Conservation (phyloP, 1,140 invertebrate species). For the Mycetomoellerius zeteki region DNA sequence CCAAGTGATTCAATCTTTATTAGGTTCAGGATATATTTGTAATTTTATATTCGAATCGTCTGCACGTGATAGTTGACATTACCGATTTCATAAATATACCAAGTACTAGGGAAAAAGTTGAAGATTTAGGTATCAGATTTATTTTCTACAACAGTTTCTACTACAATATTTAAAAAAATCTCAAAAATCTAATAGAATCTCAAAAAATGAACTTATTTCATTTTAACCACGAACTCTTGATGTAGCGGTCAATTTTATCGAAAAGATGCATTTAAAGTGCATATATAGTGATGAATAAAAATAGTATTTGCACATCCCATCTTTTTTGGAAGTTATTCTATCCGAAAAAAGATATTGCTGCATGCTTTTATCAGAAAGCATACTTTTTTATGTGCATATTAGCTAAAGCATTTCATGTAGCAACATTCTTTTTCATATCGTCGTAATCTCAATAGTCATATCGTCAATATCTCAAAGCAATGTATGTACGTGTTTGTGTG, state of each 20-base stretch:
- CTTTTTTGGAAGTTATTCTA: background rate
- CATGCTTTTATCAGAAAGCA: background rate
- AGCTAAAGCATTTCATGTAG: background rate
- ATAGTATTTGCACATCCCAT: background rate
- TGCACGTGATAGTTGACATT: background rate
- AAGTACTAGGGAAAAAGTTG: background rate
- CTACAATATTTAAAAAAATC: background rate
- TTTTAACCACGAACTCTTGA: background rate
- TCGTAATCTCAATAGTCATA: too few relatives aligned
- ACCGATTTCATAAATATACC: background rate
- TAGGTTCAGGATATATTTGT: background rate
- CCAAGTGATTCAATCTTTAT: constrained; percentile 11
- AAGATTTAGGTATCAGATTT: background rate
- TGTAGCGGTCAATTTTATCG: background rate
- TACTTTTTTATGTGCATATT: background rate
- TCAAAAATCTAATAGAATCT: too few relatives aligned
- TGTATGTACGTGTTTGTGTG: background rate
- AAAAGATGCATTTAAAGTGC: background rate
- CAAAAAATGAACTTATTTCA: background rate
- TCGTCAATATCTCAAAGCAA: background rate
- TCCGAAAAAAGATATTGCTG: background rate
- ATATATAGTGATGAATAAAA: background rate
- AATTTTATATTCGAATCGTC: background rate
- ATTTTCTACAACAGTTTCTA: background rate
- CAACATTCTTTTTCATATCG: background rate